Base-by-base conservation (phyloP, 1,140 invertebrate species). In the Drosophila kurseongensis region DNA sequence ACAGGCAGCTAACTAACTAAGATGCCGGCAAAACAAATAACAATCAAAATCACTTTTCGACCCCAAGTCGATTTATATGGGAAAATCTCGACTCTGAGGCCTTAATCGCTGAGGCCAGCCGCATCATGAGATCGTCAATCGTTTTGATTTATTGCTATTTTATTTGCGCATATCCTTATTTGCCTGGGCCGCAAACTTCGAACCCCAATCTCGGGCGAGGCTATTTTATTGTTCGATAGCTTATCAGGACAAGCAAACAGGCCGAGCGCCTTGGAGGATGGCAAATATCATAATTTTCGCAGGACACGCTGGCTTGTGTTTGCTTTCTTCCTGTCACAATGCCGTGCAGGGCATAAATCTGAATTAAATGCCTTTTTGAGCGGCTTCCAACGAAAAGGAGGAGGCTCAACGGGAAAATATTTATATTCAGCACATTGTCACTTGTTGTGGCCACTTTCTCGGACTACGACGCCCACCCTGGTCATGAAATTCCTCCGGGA, bases 81-180 rank as follows among this genome's bases (percentile, higher is more conserved):
- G 61, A 55, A 76, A 90, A 80, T 84, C 80, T 80, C 63, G 79
- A 76, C 77, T 78, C 35, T 72, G 79, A 89, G 47, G 80, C 84
- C 76, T 77, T 86, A 83, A 86, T 86, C 83, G 83, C 75, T 77
- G 72, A 52, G 83, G 83, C 84, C 75, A 83, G 66, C 71, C 75
- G 67, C 79, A 82, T 78, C 75, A 74, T 83, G 80, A 80, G 85
- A 89, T 89, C 80, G 85, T 90, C 84, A 90, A 83, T 78, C 67
- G 74, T 84, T 89, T 90, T 89, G 84, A 89, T 89, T 89, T 89
- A 89, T 89, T 89, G 85, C 84, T 67, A 72, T 84, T 90, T 89
- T 89, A 89, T 89, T 89, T 89, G 84, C 84, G 85, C 84, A 89
- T 89, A 89, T 89, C 85, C 84, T 78, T 90, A 84, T 89, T 80